phyloP scores from a whole-genome alignment of 2,888 invertebrate genomes.

The Tortricodes alternella region DNA sequence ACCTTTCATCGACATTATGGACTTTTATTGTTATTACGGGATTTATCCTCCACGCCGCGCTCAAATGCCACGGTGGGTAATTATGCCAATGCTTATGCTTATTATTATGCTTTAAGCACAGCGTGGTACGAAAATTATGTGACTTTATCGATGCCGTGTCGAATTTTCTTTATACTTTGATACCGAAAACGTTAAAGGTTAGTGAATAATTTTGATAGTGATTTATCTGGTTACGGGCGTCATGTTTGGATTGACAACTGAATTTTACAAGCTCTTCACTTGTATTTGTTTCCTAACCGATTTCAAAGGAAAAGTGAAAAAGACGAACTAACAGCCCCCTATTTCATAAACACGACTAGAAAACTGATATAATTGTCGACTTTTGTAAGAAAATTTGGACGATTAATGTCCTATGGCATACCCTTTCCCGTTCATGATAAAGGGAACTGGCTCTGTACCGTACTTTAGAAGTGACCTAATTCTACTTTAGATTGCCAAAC shows the following conservation, averaged over 20 bases:
- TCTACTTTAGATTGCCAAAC: too few relatives aligned
- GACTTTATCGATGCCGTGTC: conserved; percentile 38
- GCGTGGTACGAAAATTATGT: conserved; percentile 38
- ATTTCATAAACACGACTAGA: too few relatives aligned
- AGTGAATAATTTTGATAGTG: conserved; percentile 26
- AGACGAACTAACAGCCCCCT: too few relatives aligned
- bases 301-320: too few relatives aligned
- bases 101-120: conserved; percentile 30
- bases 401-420: too few relatives aligned
- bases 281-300: too few relatives aligned
- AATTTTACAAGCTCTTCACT: too few relatives aligned
- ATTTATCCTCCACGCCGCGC: conserved; percentile 44
- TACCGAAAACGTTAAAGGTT: conserved; percentile 38
- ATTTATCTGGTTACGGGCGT: conserved; percentile 10
- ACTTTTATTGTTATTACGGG: conserved; percentile 52
- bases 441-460: too few relatives aligned
- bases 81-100: conserved; percentile 39
- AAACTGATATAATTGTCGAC: too few relatives aligned
- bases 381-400: too few relatives aligned
- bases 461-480: too few relatives aligned
- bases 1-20: conserved; percentile 42
- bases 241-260: neutral
- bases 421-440: too few relatives aligned
- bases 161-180: conserved; percentile 36
- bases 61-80: conserved; percentile 44